Base-by-base conservation (phyloP, 2,113 vertebrate genomes). In the Daphoenositta chrysoptera region DNA sequence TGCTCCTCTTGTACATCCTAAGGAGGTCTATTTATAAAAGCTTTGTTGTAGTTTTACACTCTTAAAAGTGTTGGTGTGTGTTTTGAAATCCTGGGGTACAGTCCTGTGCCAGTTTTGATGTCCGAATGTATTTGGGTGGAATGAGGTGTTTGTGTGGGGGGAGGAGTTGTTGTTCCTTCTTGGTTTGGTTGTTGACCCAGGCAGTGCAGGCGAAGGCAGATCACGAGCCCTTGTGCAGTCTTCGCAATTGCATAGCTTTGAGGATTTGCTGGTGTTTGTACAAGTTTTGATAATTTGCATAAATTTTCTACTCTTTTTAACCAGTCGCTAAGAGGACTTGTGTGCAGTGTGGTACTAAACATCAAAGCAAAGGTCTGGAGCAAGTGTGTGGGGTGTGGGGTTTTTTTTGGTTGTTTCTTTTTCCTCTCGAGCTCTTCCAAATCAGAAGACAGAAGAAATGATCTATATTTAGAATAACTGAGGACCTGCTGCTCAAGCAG, bases 381-480 rank as follows among this genome's bases (percentile, higher is more conserved):
- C 54, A 51, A 51, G 33, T 70, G 48, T 86, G 48, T 77, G 48
- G n/a, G 24, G 42, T n/a, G 21, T 76, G 42, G 22, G 15, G 11
- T 45, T 31, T 15, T 15, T 40, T 23, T 40, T 20, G 17, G 16
- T 16, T 57, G 57, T 79, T 79, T 70, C 54, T 40, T 26, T 22
- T 33, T 40, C 30, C 50, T 86, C 33, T 57, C 2, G 30, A 93
- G 50, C 76, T 78, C 40, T 81, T 88, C 89, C 90, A 91, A 94
- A 91, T 96, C 92, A 90, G 77, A 93, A 92, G 69, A 70, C 75
- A 81, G 5, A 31, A 87, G 65, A 90, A 84, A 35, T 65, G 37
- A 63, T 95, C 95, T 96, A 92, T 91, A 94, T 96, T 96, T 96
- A 97, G 96, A 96, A 83, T 85, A 83, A 84, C 64, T 82, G 53